Conservation (phyloP, 2,113 vertebrate genomes). For the Bufo gargarizans region DNA sequence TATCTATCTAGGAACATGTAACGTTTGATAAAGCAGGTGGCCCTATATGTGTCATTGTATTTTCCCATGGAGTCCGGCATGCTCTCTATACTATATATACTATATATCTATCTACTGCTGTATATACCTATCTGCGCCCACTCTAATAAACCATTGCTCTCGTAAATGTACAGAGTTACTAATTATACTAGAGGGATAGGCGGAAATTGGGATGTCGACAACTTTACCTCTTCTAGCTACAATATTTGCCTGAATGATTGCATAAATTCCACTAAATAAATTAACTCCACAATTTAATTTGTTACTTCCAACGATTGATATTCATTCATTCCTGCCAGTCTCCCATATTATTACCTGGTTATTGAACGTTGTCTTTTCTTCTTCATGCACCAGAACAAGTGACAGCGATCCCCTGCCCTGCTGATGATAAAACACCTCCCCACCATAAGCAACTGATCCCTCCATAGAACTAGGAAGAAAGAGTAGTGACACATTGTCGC, state of each 20-base stretch:
- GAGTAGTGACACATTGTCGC: background rate
- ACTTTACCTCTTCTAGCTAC: no score
- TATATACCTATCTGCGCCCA: background rate
- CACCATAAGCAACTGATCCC: background rate
- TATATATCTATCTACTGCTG: no score
- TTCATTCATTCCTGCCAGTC: background rate
- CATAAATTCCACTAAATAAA: background rate
- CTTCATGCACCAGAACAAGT: background rate
- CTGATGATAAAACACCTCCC: background rate
- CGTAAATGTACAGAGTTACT: background rate
- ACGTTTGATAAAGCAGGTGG: background rate
- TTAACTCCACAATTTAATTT: background rate
- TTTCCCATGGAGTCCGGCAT: background rate
- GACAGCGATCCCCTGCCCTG: background rate
- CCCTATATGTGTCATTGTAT: background rate
- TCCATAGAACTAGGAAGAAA: background rate
- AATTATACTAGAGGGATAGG: background rate
- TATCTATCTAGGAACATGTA: background rate
- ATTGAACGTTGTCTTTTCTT: background rate
- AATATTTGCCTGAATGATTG: background rate
- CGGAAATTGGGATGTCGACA: background rate
- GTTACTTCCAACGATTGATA: background rate
- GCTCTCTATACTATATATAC: background rate
- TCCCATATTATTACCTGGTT: no score
- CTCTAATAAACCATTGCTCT: background rate